Evolutionary conservation across 2,888 invertebrate species (phyloP), one percentile per base, ranked within the genome.

Genomic region (Drosophila putrida): DNA sequence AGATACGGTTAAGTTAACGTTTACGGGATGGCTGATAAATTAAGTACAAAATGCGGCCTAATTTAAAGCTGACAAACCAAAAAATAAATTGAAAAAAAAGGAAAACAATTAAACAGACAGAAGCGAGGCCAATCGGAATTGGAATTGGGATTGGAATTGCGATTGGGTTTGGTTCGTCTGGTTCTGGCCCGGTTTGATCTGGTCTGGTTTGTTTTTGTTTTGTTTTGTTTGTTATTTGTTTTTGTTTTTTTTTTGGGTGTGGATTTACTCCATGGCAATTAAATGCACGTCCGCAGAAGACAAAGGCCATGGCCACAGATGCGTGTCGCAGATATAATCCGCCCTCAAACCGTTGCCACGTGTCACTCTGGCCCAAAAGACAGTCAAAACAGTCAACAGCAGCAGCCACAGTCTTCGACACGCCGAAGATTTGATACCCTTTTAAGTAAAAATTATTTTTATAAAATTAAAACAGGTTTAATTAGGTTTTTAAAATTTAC

Each of bases 271-370:
- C 50, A 60, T 36, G 79, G 65, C 76, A 76, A 76, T 77, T 79
- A 77, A 79, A 71, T 77, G 80, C 80, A 77, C 59, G 58, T 44
- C 79, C 63, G 69, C 73, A 39, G 57, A 47, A 72, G 66, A 65
- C 51, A 67, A 68, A 61, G 69, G 46, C 69, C 64, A 58, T 31
- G 66, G 53, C 53, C 60, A 44, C 63, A 62, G 71, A 76, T 75
- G 64, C 58, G 57, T 75, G 39, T 54, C 61, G 58, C 62, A 27
- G 66, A 79, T 79, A 75, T 77, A 70, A 9, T 36, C 49, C 67
- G 36, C 27, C 20, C 20, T 20, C 13, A 13, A 8, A 15, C 27
- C 11, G 33, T 13, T 46, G 80, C 57, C 75, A 80, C 76, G 80
- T 80, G 77, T 62, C 76, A 33, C 38, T 49, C 20, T 33, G 33